Conservation (phyloP, 2,888 invertebrate species). For the Leuctra nigra region DNA sequence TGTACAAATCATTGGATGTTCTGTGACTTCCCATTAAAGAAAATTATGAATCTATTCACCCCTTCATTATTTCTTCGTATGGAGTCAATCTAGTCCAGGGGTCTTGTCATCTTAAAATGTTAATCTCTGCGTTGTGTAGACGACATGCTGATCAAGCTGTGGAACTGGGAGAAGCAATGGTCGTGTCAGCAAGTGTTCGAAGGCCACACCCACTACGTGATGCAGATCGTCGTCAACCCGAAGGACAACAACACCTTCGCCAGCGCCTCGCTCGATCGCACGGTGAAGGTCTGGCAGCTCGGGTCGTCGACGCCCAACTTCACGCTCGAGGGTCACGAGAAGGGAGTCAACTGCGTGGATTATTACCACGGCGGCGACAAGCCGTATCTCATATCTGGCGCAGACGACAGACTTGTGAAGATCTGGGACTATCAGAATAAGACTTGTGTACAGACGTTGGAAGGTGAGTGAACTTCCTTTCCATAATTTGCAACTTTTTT, state of each 20-base stretch:
- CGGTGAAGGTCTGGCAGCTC: conserved; percentile 98
- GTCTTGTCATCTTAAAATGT: not conserved
- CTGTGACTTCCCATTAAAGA: no score
- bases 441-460: conserved; percentile 96
- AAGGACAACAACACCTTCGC: conserved; percentile 99
- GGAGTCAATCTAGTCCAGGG: not conserved
- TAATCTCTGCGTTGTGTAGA: conserved; percentile 51
- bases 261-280: conserved; percentile 96
- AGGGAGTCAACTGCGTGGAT: conserved; percentile 98
- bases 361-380: conserved; percentile 99
- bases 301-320: conserved; percentile 97
- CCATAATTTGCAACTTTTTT: no score
- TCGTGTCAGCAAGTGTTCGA: conserved; percentile 97
- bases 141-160: conserved; percentile 96
- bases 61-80: not conserved
- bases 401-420: conserved; percentile 95
- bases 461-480: no score
- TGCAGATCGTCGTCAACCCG: conserved; percentile 99
- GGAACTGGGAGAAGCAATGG: conserved; percentile 99
- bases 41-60: no score
- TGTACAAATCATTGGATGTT: no score
- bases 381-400: conserved; percentile 97
- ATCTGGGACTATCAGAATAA: conserved; percentile 99
- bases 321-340: conserved; percentile 96
- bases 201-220: conserved; percentile 98